Evolutionary conservation across 2,888 invertebrate species (phyloP).

Genomic region (Cryptocephalus primarius): DNA sequence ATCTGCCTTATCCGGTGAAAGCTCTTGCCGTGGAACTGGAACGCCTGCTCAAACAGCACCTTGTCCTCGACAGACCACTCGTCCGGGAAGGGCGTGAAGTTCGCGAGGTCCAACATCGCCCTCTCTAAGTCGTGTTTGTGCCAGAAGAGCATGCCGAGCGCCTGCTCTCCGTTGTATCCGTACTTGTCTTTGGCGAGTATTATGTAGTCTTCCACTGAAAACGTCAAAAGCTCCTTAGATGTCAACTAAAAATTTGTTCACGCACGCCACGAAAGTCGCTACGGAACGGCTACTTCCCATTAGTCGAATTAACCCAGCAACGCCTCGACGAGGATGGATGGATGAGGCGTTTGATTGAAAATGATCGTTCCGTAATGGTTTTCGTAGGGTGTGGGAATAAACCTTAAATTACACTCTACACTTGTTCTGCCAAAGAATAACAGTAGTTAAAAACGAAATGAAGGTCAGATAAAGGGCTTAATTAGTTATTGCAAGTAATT

Average conservation of each 20-base stretch:
- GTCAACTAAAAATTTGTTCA: too few relatives aligned
- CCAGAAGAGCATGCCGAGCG: conserved; percentile 96
- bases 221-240: neutral
- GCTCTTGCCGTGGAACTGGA: conserved; percentile 96
- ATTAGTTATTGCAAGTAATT: too few relatives aligned
- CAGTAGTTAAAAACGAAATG: too few relatives aligned
- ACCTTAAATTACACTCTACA: too few relatives aligned
- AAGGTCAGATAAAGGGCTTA: too few relatives aligned
- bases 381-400: too few relatives aligned
- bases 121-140: conserved; percentile 92
- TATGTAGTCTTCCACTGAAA: conserved; percentile 87
- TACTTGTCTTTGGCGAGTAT: conserved; percentile 91
- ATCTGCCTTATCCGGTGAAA: conserved; percentile 95
- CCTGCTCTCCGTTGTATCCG: conserved; percentile 95
- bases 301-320: too few relatives aligned
- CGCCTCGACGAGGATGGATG: too few relatives aligned
- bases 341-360: too few relatives aligned
- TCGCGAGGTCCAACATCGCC: conserved; percentile 86
- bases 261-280: neutral
- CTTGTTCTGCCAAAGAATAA: too few relatives aligned
- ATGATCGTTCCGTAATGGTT: too few relatives aligned
- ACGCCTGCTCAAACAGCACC: conserved; percentile 95
- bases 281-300: neutral
- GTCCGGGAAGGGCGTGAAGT: conserved; percentile 95
- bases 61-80: conserved; percentile 98